phyloP scores from a whole-genome alignment of 2,113 vertebrate species.

The Bos taurus region DNA sequence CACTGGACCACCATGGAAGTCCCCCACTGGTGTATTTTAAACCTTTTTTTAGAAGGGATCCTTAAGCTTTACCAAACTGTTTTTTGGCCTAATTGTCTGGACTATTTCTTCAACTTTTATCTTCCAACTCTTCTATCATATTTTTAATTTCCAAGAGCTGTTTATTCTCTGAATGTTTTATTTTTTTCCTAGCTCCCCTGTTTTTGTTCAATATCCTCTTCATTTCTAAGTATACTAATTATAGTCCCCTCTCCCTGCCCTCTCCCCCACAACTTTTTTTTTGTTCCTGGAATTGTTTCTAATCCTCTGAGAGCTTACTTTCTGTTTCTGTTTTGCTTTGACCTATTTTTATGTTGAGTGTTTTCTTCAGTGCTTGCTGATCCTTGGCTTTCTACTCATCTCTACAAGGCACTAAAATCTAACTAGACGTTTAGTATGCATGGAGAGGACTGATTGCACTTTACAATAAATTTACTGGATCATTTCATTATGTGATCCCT shows the following conservation, averaged over 20 bases:
- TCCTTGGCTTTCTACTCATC: not conserved
- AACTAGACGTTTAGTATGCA: not conserved
- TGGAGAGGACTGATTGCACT: not conserved
- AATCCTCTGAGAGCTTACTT: not conserved
- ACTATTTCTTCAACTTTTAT: not conserved
- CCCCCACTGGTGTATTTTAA: not conserved
- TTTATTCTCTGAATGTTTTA: not conserved
- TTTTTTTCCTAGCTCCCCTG: not conserved
- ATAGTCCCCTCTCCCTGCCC: not conserved
- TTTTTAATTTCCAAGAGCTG: not conserved
- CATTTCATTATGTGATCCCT: not conserved
- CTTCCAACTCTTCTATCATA: not conserved
- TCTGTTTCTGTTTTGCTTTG: slow-evolving; percentile 11
- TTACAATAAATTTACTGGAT: not conserved
- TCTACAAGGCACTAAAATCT: not conserved
- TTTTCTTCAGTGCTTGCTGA: not conserved
- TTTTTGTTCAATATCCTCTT: slow-evolving; percentile 21
- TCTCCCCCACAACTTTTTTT: not conserved
- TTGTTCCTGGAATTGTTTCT: not conserved
- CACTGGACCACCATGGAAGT: not conserved
- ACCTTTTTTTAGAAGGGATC: not conserved
- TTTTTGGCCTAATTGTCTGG: not conserved
- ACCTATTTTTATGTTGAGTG: not conserved
- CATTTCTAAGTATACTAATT: not conserved
- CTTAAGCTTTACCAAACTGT: not conserved